Percentiles rank a stretch among this genome's conserved stretches.
These are phyloP conservation scores for Eurystomus gularis DNA, from an alignment of 2,113 vertebrate species.

Conservation along the genomic window DNA sequence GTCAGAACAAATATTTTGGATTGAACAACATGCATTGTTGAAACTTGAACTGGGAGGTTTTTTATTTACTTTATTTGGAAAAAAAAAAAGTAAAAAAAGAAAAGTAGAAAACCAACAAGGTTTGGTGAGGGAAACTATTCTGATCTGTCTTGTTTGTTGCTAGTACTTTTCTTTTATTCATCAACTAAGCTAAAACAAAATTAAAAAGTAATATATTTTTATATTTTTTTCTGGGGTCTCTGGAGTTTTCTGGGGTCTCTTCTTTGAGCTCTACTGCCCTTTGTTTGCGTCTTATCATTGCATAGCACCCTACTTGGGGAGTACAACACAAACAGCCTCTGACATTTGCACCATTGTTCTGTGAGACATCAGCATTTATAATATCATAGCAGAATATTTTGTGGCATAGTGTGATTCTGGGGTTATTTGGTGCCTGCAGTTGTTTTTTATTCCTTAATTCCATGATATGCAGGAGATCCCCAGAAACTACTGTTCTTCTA, in stretches of 20 bases:
- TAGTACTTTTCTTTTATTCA: neutral
- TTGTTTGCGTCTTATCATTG: neutral
- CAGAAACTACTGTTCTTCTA: constrained; percentile 25
- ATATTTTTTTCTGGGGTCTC: neutral
- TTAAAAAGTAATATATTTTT: neutral
- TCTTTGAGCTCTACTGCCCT: neutral
- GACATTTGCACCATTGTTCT: constrained; percentile 37
- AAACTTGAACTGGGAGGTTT: neutral
- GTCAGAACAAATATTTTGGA: neutral
- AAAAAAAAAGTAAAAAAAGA: no score
- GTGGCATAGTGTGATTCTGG: neutral
- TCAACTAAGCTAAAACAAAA: neutral
- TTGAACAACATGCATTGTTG: neutral
- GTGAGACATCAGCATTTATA: constrained; percentile 19
- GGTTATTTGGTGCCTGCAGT: neutral
- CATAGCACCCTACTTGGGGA: neutral
- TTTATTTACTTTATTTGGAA: neutral
- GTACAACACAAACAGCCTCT: neutral
- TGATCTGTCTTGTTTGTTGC: neutral
- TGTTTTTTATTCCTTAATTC: constrained; percentile 34
- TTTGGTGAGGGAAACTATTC: neutral
- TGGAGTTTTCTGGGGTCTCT: neutral
- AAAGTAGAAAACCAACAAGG: neutral
- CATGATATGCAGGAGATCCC: neutral
- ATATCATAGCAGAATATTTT: constrained; percentile 20